Base-by-base conservation (phyloP, 2,888 invertebrate species). In the Xanthia icteritia region DNA sequence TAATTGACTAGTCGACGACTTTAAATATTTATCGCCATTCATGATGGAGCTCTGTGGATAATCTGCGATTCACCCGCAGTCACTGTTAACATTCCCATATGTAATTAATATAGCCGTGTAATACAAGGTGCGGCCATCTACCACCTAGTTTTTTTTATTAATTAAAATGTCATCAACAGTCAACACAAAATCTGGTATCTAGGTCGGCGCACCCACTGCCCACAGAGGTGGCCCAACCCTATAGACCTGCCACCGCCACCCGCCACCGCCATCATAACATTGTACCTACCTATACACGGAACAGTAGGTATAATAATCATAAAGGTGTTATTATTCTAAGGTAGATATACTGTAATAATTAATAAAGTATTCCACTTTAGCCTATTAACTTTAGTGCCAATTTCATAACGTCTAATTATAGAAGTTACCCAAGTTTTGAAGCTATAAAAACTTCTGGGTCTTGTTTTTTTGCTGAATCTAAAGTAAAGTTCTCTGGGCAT, bases 151-250 rank as follows among this genome's bases (percentile, higher is more conserved):
- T 84, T 84, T 86, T 90, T 88, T 91, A 91, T 91, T 91, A 93
- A 92, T 92, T 91, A 90, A 91, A 91, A 86, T 90, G 90, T 91
- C 88, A 87, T 85, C 77, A 90, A 90, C 85, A 88, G 88, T 90
- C 85, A 88, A 87, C 88, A 87, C 83, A 88, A 91, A 93, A 90
- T 91, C 84, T 86, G 82, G 84, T 92, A 93, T 92, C 89, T 92
- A 92, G 94, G 94, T 94, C 94, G 91, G 89, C 94, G 90, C 94
- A 90, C 95, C 94, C 90, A 80, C 68, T 27, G 23, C 68, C 58
- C 60, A 42, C 58, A 66, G 76, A 74, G 83, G 77, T 77, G 79
- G 85, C 90, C 90, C 89, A 82, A 83, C 89, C 87, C 82, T 77
- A 77, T 61, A 61, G 60, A 73, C 63, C 60, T 45, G 45, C 65